Base-by-base conservation (phyloP, 2,888 invertebrate species). In the Hybos culiciformis region DNA sequence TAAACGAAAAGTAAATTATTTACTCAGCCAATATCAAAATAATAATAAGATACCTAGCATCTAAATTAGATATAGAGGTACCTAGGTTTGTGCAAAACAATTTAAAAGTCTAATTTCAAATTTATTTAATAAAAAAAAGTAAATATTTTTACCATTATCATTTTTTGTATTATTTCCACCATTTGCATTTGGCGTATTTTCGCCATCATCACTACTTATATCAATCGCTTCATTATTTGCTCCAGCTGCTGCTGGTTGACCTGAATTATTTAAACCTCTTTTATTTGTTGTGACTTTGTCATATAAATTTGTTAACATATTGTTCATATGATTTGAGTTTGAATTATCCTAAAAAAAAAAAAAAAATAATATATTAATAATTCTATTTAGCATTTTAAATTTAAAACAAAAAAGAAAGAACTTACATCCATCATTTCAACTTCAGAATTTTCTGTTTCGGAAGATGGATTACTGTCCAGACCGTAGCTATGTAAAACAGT, bases 131-230 rank as follows among this genome's bases (percentile, higher is more conserved):
- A 26, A 26, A 12, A 23, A 23, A 5, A 12, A 12, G 26, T 26
- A 7, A 12, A 5, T 26, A 29, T 12, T n/a, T 7, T 6, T 29
- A n/a, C 29, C 29, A 68, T 70, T 54, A 65, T 71, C 69, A 70
- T 69, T 60, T 66, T 70, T 56, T 68, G 69, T 62, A 43, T 72
- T 60, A 46, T 72, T 71, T 44, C 74, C 75, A 51, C 75, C 75
- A 37, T 77, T 71, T 53, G n/a, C n/a, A n/a, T n/a, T n/a, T n/a
- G n/a, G n/a, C n/a, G n/a, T n/a, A n/a, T n/a, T n/a, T n/a, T n/a
- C n/a, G n/a, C n/a, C n/a, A n/a, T 82, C 82, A 55, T 80, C 83
- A 58, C 81, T 84, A 57, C 83, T 83, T 50, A 85, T 85, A 56
- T 84, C 83, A 54, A 86, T 77, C 41, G 83, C 63, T 59, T 85